A percentile compares a stretch with the other conserved stretches of the same genome.
phyloP scores from a whole-genome alignment of 2,113 vertebrate genomes.

The Pelmatolapia mariae region DNA sequence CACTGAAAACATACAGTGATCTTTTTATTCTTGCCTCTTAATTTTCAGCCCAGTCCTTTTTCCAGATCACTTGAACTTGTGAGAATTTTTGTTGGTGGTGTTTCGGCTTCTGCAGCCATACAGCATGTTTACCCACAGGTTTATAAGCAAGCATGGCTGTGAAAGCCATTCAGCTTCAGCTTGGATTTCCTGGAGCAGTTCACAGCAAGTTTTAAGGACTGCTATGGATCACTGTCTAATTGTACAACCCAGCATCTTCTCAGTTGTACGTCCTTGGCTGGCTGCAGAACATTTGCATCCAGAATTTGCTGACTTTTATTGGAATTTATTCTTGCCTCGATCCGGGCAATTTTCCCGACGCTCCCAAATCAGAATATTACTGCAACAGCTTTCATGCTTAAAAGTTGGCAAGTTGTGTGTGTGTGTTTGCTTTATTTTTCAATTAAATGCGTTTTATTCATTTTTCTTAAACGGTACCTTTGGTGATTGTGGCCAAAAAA shows the following conservation, averaged over 20 bases:
- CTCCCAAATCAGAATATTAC: background rate
- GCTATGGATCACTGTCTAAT: background rate
- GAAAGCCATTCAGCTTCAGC: background rate
- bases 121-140: background rate
- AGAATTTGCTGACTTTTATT: background rate
- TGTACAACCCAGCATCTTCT: background rate
- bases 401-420: background rate
- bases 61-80: background rate
- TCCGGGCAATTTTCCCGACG: background rate
- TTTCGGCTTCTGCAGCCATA: background rate
- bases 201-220: background rate
- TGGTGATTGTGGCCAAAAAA: background rate
- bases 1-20: background rate
- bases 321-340: background rate
- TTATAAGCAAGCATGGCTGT: background rate
- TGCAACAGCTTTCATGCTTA: background rate
- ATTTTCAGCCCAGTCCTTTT: background rate
- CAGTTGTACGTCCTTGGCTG: background rate
- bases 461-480: background rate
- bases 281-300: background rate
- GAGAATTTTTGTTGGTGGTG: background rate
- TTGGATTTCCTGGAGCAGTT: background rate
- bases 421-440: background rate
- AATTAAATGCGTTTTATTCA: background rate
- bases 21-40: background rate